Evolutionary conservation across 30 jellyfish, hydroid and myxozoan species (phyloP), one percentile per base, ranked within the genome.

Genomic region (Morbakka virulenta): DNA sequence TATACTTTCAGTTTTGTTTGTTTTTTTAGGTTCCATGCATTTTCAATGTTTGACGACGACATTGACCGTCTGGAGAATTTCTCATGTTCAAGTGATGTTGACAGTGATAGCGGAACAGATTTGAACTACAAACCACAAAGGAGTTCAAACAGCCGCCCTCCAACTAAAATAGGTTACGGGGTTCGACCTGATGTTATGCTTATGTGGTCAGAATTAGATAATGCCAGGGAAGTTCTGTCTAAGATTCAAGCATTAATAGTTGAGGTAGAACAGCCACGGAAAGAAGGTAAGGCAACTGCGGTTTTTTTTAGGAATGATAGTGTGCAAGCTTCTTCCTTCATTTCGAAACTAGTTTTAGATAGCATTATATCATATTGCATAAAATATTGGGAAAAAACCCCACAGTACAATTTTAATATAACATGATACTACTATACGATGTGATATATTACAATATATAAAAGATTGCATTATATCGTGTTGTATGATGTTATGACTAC

Each of bases 171-270:
- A 3, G 94, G 89, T 21, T 70, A 36, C 35, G 95, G 93, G 4
- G 92, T 89, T 1, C 67, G 90, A 49, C 80, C 62, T 36, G 96
- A 92, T 32, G 96, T 81, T n/a, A 85, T 92, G 95, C 79, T 69
- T 52, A 71, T 92, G 12, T 92, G 96, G 98, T 85, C 73, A 32
- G 98, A 92, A 65, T 77, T 92, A 34, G 96, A 92, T 69, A 32
- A 74, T 30, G 96, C 98, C 36, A 84, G 93, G 36, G 80, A 62
- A 14, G 81, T 91, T 3, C 49, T 92, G 64, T 71, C 89, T 6
- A 95, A 92, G 52, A 79, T 92, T 12, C 96, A 92, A 69, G 86
- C 92, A 1, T 33, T 92, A 85, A 67, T 92, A 11, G 85, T 50
- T 4, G 96, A 92, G 28, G 57, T 85, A 30, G 95, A 84, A 26